These are phyloP conservation scores for Heterodera carotae DNA, from an alignment of 1,140 invertebrate genomes.

Conservation along the genomic window DNA sequence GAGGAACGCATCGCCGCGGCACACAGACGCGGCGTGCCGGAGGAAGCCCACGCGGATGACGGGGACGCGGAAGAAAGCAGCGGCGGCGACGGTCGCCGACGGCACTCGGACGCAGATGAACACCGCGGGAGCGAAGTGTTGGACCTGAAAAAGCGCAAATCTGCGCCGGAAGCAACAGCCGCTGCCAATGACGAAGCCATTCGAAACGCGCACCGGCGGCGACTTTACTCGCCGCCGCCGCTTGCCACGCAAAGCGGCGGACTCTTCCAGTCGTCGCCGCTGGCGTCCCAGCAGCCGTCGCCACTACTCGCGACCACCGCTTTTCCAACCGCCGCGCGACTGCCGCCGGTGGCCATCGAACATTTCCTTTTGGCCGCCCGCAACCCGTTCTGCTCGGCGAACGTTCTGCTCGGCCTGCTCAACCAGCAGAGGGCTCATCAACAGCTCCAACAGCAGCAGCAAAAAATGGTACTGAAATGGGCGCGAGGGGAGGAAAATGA, in stretches of 20 bases:
- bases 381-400: conserved; percentile 48
- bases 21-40: too few species aligned
- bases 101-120: neutral
- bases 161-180: too few species aligned
- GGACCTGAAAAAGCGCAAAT: conserved; percentile 8
- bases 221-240: neutral
- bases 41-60: neutral
- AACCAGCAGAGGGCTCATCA: conserved; percentile 29
- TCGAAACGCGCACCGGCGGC: neutral
- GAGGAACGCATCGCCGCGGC: too few species aligned
- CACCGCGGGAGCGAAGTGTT: conserved; percentile 1
- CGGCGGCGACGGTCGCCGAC: neutral
- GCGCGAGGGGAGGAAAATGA: too few species aligned
- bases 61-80: neutral
- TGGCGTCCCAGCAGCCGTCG: conserved; percentile 7
- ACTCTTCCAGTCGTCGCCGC: conserved; percentile 8
- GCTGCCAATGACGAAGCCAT: too few species aligned
- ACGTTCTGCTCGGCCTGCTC: conserved; percentile 47
- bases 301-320: conserved; percentile 9
- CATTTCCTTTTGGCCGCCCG: conserved; percentile 48
- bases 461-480: neutral
- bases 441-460: conserved; percentile 34
- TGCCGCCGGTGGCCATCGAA: conserved; percentile 23
- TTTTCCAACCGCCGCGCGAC: neutral
- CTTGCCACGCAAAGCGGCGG: neutral